Evolutionary conservation across 2,797 vertebrate species (phyloP).

Genomic region (Chloroceryle inda): DNA sequence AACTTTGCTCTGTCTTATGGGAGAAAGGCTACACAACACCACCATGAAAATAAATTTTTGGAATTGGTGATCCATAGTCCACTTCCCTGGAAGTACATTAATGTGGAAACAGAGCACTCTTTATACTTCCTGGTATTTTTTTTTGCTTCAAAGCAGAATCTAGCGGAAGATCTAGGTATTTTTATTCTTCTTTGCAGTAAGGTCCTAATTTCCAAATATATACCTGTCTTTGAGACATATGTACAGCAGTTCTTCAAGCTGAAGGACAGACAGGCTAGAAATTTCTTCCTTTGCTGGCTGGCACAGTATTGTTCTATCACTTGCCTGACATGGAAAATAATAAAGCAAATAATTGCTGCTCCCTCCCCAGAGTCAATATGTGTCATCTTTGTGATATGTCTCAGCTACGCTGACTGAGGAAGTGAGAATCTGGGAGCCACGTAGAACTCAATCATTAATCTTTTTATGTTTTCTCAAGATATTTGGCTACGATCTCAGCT

Average conservation of each 20-base stretch:
- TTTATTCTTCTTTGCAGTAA: neutral
- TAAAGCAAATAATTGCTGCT: slow-evolving; percentile 28
- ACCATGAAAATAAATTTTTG: neutral
- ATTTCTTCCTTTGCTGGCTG: neutral
- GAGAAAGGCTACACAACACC: neutral
- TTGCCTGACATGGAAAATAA: slow-evolving; percentile 38
- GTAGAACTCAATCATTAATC: neutral
- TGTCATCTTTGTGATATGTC: neutral
- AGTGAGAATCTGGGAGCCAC: neutral
- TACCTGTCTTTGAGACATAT: neutral
- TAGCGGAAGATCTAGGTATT: neutral
- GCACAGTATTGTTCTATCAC: neutral
- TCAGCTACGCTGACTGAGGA: neutral
- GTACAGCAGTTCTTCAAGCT: neutral
- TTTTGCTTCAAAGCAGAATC: neutral
- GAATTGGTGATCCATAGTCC: neutral
- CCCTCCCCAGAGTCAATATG: neutral
- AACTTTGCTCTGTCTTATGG: neutral
- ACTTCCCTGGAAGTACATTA: neutral
- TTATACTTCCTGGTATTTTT: neutral
- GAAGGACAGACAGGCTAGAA: neutral
- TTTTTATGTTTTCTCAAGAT: neutral
- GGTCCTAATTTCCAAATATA: neutral
- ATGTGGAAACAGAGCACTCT: neutral
- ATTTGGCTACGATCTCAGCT: neutral